Base-by-base conservation (phyloP, 2,888 invertebrate species). In the Lasioglossum pauxillum region DNA sequence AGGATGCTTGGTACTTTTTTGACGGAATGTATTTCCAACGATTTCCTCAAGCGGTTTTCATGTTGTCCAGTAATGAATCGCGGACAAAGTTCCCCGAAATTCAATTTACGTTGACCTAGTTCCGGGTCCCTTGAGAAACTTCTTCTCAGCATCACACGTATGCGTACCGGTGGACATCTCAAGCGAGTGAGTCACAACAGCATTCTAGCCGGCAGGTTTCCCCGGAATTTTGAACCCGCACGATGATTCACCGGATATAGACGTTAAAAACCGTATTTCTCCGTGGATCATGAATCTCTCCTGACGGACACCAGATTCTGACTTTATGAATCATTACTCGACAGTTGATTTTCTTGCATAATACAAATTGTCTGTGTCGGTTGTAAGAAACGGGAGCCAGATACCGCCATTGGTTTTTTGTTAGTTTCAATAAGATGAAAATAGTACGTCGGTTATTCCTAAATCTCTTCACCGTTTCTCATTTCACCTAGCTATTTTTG, bases 111-210 rank as follows among this genome's bases (percentile, higher is more conserved):
- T 35, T 67, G 80, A 86, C 80, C 81, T n/a, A 73, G 57, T 80
- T 87, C 27, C 75, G 5, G 31, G 7, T 14, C 38, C 19, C 38
- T 38, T 69, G 75, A 67, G 79, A 83, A 87, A 84, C 77, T 77
- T 89, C 82, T 77, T 73, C 31, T 72, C 16, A 46, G 41, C 19
- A 12, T 35, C 23, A 10, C 69, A 16, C 38, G 46, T 35, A 16
- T 2, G 69, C 38, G 72, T 72, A 78, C 82, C 23, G 85, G 73
- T 73, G 49, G 75, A 67, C 80, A 79, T 85, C 82, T 78, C 78
- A 73, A 41, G n/a, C 71, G 84, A 80, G 38, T 90, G 90, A 90
- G 78, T 90, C 90, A 90, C 82, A 72, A 60, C 84, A 83, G 84
- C 74, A 86, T 90, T 80, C 79, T 81, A 73, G 79, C 38, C 49